Evolutionary conservation across 2,888 invertebrate genomes (phyloP).

Genomic region (Drosophila barbarae): DNA sequence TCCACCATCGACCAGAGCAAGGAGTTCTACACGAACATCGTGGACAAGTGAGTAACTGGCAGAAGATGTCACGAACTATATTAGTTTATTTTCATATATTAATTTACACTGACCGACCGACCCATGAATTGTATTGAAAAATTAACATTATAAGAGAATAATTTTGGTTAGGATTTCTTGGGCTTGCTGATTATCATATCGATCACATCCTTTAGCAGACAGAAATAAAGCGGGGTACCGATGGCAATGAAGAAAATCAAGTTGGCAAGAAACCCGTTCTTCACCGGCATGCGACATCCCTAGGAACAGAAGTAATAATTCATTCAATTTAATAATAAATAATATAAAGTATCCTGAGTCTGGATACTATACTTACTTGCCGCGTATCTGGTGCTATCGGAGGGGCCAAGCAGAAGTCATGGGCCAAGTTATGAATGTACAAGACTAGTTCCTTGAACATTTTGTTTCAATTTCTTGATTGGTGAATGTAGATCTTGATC

Average conservation of each 20-base stretch:
- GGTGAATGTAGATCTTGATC: background rate
- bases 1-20: conserved; percentile 86
- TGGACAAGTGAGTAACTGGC: conserved; percentile 82
- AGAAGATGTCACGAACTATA: conserved; percentile 11
- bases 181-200: conserved; percentile 46
- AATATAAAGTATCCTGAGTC: too few species aligned
- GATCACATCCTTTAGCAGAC: conserved; percentile 60
- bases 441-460: conserved; percentile 60
- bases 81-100: background rate
- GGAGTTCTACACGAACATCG: conserved; percentile 90
- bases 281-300: conserved; percentile 45
- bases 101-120: conserved; percentile 23
- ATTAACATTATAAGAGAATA: background rate
- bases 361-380: conserved; percentile 44
- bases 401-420: conserved; percentile 45
- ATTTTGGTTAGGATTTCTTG: conserved; percentile 39
- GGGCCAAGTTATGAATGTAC: conserved; percentile 47
- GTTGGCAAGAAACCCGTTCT: conserved; percentile 52
- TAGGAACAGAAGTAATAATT: conserved; percentile 6
- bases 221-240: conserved; percentile 68
- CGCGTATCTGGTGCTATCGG: conserved; percentile 28
- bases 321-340: background rate
- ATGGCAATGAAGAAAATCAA: conserved; percentile 67
- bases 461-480: conserved; percentile 11
- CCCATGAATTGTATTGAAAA: conserved; percentile 2